A percentile compares a stretch with the other conserved stretches of the same genome.
Conservation (phyloP, 2,888 invertebrate genomes). For the Lasioglossum morio region DNA sequence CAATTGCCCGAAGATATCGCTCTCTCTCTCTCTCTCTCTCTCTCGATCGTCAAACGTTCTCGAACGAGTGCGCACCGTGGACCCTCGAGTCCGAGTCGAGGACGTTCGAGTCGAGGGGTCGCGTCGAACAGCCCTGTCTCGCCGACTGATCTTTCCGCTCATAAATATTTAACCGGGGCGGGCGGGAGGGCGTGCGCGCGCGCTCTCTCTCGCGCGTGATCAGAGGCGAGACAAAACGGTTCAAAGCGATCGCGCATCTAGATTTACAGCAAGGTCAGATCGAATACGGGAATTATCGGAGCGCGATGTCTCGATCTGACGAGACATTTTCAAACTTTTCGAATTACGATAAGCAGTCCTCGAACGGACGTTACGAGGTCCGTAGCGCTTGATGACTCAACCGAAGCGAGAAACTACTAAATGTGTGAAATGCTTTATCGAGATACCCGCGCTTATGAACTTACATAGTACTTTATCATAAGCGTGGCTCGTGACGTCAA, state of each 20-base stretch:
- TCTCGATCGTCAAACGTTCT: background rate
- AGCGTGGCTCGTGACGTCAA: background rate
- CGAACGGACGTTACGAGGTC: background rate
- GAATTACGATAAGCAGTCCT: background rate
- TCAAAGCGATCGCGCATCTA: background rate
- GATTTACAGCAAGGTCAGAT: background rate
- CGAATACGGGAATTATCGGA: background rate
- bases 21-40: no score
- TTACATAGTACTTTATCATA: background rate
- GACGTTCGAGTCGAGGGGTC: background rate
- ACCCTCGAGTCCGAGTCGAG: background rate
- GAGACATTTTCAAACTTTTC: background rate
- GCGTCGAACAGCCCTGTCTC: conserved; percentile 2
- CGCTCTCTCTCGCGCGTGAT: background rate
- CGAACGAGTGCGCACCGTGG: background rate
- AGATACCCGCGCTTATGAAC: background rate
- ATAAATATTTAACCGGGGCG: background rate
- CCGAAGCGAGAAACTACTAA: no score
- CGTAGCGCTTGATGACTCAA: no score
- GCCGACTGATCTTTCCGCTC: background rate
- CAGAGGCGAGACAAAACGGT: background rate
- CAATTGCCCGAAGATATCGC: background rate
- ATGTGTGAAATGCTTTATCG: no score
- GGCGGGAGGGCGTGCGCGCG: no score
- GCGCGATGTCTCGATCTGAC: background rate